These are phyloP conservation scores for Cryptus viduatorius DNA, from an alignment of 2,888 invertebrate genomes.

Conservation along the genomic window DNA sequence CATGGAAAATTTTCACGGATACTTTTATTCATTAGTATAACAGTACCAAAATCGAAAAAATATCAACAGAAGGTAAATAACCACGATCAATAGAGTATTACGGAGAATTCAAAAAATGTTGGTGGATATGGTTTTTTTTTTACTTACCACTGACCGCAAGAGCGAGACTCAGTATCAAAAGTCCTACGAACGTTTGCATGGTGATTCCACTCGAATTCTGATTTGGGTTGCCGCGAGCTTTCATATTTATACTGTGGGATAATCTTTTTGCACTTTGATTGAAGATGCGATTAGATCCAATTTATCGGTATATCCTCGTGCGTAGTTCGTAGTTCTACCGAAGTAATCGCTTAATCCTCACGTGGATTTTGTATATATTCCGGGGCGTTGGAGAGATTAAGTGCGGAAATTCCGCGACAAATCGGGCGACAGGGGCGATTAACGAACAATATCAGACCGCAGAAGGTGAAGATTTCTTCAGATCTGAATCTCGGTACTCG, in stretches of 20 bases:
- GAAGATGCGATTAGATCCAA: not conserved
- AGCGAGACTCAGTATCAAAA: constrained; percentile 29
- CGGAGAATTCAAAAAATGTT: not conserved
- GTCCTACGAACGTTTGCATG: constrained; percentile 28
- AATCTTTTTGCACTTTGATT: not conserved
- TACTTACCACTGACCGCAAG: constrained; percentile 21
- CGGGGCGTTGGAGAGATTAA: not conserved
- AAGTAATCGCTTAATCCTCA: not conserved
- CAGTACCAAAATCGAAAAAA: not conserved
- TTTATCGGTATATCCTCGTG: not conserved
- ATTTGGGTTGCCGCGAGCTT: not conserved
- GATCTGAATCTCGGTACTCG: not conserved
- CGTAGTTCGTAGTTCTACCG: too few species aligned
- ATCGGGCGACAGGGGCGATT: not conserved
- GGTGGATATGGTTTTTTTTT: not conserved
- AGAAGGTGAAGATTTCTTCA: not conserved
- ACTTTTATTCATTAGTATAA: too few species aligned
- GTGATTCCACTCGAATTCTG: constrained; percentile 3
- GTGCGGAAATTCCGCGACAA: not conserved
- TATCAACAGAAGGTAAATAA: not conserved
- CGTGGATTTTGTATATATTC: not conserved
- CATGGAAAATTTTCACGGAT: too few species aligned
- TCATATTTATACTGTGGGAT: constrained; percentile 8
- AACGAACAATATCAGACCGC: not conserved
- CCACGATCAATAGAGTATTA: not conserved